Evolutionary conservation across 2,888 invertebrate species (phyloP), one percentile per base, ranked within the genome.

Genomic region (Plagodis pulveraria): DNA sequence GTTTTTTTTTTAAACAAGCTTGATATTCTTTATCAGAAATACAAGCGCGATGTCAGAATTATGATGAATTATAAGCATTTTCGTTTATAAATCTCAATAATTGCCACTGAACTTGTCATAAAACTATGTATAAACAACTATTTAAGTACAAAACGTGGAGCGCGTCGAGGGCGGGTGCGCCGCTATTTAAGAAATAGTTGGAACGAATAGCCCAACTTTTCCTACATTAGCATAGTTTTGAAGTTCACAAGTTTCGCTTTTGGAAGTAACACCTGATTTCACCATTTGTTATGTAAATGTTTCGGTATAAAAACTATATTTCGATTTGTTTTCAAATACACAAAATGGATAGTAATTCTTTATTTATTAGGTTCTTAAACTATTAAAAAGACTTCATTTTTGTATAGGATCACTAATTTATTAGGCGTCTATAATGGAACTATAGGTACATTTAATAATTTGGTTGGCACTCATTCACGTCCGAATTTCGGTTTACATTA

Each of bases 211-310:
- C 49, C 7, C 11, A 44, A 61, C 54, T 61, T 64, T 62, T 42
- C 34, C 42, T 34, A 50, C 50, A 66, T 67, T 66, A 50, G 58
- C 70, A 70, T 70, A 67, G 61, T 65, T 67, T 66, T 43, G 34
- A 36, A 62, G 60, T 60, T 52, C n/a, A 36, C 35, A 49, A 56
- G 56, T 61, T 63, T 52, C 22, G 44, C 51, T 34, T 50, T 59
- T 48, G 41, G 42, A 48, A 56, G 47, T 36, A 56, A 40, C 58
- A 63, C 55, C 60, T 63, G 56, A 61, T 61, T 60, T 61, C 42
- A 53, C 49, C 45, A 56, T 56, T 61, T 61, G 60, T 61, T 61
- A 61, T 61, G 56, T 33, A 34, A 56, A 60, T 60, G 5, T 35
- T 6, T 38, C 11, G 35, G 50, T 12, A 42, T 38, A 38, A 45